Conservation (phyloP, 64 coral and sea anemone genomes). For the Montipora efflorescens region DNA sequence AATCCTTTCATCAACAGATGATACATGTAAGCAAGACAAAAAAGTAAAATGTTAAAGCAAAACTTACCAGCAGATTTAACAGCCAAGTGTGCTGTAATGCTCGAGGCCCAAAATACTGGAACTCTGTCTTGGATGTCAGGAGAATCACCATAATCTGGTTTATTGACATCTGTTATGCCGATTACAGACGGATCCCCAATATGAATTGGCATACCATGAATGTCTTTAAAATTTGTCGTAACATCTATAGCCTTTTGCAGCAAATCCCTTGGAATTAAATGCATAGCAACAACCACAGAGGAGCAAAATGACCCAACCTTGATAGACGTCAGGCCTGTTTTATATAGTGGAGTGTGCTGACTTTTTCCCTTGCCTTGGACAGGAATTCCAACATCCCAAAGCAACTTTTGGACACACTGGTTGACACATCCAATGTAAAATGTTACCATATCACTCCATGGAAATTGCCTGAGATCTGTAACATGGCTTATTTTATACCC, state of each 20-base stretch:
- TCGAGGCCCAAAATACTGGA: conserved; percentile 77
- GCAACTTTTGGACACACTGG: conserved; percentile 65
- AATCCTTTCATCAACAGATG: neutral
- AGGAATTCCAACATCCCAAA: conserved; percentile 51
- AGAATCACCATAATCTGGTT: conserved; percentile 30
- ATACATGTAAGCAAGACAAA: neutral
- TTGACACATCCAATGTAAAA: conserved; percentile 80
- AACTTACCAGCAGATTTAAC: conserved; percentile 39
- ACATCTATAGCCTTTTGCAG: conserved; percentile 40
- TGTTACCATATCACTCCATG: conserved; percentile 83
- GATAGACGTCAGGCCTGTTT: conserved; percentile 55
- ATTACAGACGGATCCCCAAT: conserved; percentile 68
- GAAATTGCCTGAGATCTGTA: conserved; percentile 48
- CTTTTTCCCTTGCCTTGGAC: conserved; percentile 11
- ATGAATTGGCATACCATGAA: conserved; percentile 62
- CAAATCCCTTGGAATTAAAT: conserved; percentile 17
- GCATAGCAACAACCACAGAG: conserved; percentile 62
- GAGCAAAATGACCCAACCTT: conserved; percentile 18
- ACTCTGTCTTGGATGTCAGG: conserved; percentile 11
- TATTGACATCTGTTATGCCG: conserved; percentile 45
- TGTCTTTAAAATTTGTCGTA: neutral
- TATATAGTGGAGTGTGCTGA: conserved; percentile 30
- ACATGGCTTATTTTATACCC: neutral
- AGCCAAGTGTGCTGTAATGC: conserved; percentile 16
- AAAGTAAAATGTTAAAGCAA: neutral